A percentile compares a stretch with the other conserved stretches of the same genome.
phyloP scores from a whole-genome alignment of 2,888 invertebrate species.

The Ectemnius continuus region DNA sequence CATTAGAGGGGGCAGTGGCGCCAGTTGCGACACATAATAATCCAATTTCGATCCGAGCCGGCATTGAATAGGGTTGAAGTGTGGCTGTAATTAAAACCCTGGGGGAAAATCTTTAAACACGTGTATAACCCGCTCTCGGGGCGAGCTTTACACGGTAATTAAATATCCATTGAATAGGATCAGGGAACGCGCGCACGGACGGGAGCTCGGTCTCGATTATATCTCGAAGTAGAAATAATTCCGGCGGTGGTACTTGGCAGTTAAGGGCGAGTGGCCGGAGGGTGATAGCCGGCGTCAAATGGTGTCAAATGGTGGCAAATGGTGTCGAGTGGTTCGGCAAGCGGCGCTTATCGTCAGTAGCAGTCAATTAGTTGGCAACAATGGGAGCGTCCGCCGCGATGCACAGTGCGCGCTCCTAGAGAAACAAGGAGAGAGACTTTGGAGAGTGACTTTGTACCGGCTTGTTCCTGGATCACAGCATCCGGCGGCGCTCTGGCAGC shows the following conservation, averaged over 20 bases:
- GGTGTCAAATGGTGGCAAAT: not conserved
- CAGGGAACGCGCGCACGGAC: too few species aligned
- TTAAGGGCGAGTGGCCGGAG: not conserved
- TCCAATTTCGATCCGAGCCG: too few species aligned
- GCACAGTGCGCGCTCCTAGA: not conserved
- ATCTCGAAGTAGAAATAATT: too few species aligned
- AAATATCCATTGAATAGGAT: not conserved
- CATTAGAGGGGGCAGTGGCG: too few species aligned
- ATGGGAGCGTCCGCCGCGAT: not conserved
- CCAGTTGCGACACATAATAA: too few species aligned
- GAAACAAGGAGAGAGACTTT: not conserved
- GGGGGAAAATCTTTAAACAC: too few species aligned
- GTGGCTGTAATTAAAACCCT: too few species aligned
- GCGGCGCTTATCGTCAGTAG: not conserved
- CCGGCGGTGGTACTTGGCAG: not conserved
- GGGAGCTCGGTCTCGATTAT: not conserved
- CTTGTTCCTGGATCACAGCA: conserved; percentile 4
- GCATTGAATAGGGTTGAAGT: too few species aligned
- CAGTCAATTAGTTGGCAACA: conserved; percentile 2
- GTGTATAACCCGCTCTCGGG: too few species aligned
- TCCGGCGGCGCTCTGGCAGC: conserved; percentile 14
- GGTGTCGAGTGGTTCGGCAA: not conserved
- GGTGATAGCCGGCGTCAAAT: not conserved
- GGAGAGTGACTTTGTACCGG: not conserved
- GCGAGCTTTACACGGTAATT: too few species aligned